Evolutionary conservation across 2,113 vertebrate genomes (phyloP).

Genomic region (Lampris incognitus): DNA sequence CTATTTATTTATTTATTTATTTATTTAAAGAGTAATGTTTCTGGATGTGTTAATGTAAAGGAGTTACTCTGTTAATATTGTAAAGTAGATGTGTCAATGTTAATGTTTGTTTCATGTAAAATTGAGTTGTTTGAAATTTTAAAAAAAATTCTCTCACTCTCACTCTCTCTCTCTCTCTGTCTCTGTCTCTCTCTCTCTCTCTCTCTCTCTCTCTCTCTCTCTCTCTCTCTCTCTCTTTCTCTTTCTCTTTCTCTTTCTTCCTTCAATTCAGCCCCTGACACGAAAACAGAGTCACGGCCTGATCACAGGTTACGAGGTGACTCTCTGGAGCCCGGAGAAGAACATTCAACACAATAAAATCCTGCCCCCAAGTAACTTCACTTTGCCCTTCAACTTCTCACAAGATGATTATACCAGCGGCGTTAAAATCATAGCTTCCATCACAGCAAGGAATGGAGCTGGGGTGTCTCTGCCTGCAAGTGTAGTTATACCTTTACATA

Average conservation of each 20-base stretch:
- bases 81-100: too few species aligned
- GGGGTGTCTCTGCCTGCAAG: slow-evolving; percentile 65
- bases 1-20: too few species aligned
- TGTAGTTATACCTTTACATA: slow-evolving; percentile 52
- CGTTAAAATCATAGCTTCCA: slow-evolving; percentile 51
- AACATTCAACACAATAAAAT: slow-evolving; percentile 27
- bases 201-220: neutral
- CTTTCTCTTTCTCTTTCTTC: neutral
- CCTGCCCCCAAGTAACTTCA: slow-evolving; percentile 5
- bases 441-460: slow-evolving; percentile 63
- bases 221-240: neutral
- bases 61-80: too few species aligned
- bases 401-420: slow-evolving; percentile 23
- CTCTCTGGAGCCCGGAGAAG: slow-evolving; percentile 59
- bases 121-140: too few species aligned
- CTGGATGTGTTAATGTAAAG: too few species aligned
- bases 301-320: slow-evolving; percentile 71
- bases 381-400: slow-evolving; percentile 62
- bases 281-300: slow-evolving; percentile 69
- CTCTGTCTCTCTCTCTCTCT: neutral
- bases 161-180: neutral
- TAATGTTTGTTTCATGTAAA: too few species aligned
- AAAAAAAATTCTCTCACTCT: neutral
- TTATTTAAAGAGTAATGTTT: too few species aligned
- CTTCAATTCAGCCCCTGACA: slow-evolving; percentile 69